phyloP scores from a whole-genome alignment of 2,797 vertebrate species.

The Morelia viridis region DNA sequence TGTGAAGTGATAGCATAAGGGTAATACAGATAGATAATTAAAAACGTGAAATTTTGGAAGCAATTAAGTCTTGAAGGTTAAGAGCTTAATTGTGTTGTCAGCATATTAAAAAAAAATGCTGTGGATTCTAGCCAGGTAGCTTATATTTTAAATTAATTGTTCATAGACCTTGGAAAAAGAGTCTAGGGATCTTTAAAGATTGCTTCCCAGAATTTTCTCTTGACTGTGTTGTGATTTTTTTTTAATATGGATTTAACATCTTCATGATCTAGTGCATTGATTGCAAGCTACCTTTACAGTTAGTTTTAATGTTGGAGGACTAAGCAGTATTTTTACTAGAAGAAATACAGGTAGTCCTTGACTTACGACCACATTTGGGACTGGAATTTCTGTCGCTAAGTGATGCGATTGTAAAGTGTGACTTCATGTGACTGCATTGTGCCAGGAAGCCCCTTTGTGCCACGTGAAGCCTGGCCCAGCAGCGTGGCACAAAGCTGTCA shows the following conservation, averaged over 20 bases:
- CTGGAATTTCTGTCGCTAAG: too few species aligned
- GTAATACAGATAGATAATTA: neutral
- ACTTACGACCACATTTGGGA: too few species aligned
- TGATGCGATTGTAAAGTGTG: too few species aligned
- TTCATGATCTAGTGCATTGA: neutral
- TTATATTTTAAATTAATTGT: conserved; percentile 40
- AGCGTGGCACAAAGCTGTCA: too few species aligned
- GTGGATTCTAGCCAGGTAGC: conserved; percentile 53
- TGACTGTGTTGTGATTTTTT: neutral
- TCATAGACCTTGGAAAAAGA: conserved; percentile 52
- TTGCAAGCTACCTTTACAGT: neutral
- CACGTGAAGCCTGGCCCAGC: too few species aligned
- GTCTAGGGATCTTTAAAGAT: conserved; percentile 3
- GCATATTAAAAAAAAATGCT: neutral
- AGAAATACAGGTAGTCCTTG: neutral
- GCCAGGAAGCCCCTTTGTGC: too few species aligned
- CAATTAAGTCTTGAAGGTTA: neutral
- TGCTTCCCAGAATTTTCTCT: neutral
- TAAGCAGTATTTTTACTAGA: neutral
- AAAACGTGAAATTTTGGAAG: neutral
- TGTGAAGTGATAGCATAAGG: neutral
- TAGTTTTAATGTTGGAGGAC: neutral
- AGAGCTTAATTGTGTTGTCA: conserved; percentile 9
- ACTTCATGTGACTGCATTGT: too few species aligned
- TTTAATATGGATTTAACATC: neutral